Percentiles rank a stretch among this genome's conserved stretches.
Evolutionary conservation across 2,113 vertebrate species (phyloP).

Genomic region (Sciurus niger): DNA sequence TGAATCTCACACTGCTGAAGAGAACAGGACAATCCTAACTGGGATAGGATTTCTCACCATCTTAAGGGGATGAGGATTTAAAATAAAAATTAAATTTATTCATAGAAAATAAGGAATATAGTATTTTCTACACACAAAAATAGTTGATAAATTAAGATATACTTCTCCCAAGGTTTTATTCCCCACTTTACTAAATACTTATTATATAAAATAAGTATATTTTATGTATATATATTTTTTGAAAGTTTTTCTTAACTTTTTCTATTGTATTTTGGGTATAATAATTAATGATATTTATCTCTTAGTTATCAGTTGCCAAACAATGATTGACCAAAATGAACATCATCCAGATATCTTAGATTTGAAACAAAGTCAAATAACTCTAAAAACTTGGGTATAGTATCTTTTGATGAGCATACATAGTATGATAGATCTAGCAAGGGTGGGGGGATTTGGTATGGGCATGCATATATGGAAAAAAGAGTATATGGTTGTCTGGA

Average conservation of each 20-base stretch:
- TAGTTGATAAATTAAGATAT: background rate
- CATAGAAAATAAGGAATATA: background rate
- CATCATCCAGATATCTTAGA: background rate
- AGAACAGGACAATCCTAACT: background rate
- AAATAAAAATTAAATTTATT: constrained; percentile 40
- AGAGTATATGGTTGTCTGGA: background rate
- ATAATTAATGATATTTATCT: background rate
- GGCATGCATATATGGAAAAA: background rate
- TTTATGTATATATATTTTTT: background rate
- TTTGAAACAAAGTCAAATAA: background rate
- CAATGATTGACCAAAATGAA: background rate
- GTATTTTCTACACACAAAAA: background rate
- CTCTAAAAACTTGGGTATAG: background rate
- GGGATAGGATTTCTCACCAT: background rate
- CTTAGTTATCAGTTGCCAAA: background rate
- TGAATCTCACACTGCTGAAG: background rate
- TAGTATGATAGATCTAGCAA: background rate
- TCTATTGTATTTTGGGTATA: background rate
- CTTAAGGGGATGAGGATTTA: background rate
- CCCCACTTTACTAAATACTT: background rate
- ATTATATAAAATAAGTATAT: background rate
- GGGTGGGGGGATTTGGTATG: background rate
- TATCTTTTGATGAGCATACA: background rate
- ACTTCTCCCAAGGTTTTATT: background rate
- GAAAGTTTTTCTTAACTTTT: background rate